Conservation (phyloP, 92 coral and sea anemone species). For the Porites cylindrica region DNA sequence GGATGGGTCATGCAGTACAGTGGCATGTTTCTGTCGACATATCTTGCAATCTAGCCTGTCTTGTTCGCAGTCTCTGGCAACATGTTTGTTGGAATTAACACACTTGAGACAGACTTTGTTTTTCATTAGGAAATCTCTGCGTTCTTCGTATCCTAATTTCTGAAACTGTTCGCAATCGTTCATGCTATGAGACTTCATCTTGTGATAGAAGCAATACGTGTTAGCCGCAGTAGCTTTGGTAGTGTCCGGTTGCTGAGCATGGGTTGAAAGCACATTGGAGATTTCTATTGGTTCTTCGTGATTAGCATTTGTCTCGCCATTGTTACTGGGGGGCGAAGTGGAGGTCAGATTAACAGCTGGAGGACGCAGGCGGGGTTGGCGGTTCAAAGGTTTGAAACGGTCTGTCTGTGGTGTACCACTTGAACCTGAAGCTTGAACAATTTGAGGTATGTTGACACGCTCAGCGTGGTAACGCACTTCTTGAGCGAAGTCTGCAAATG, state of each 20-base stretch:
- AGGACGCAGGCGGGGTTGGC: too few relatives aligned
- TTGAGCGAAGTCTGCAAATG: conserved; percentile 50
- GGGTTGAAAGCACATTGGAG: conserved; percentile 32
- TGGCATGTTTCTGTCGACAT: conserved; percentile 69
- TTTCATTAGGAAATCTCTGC: conserved; percentile 62
- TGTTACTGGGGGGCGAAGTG: too few relatives aligned
- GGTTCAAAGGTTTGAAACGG: too few relatives aligned
- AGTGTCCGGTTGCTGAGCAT: conserved; percentile 16
- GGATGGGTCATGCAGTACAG: conserved; percentile 64
- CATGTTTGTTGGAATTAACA: conserved; percentile 34
- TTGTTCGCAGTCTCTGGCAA: conserved; percentile 57
- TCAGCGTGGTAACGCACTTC: conserved; percentile 53
- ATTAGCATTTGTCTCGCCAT: too few relatives aligned
- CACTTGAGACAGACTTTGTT: too few relatives aligned
- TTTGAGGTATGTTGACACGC: conserved; percentile 66
- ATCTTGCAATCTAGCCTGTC: conserved; percentile 55
- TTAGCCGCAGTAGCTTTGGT: not conserved
- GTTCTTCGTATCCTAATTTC: conserved; percentile 47
- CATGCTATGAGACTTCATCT: conserved; percentile 37
- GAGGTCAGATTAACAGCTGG: too few relatives aligned
- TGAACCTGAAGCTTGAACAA: not conserved
- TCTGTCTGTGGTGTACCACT: too few relatives aligned
- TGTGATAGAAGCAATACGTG: conserved; percentile 63
- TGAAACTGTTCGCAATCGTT: too few relatives aligned
- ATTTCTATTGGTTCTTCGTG: too few relatives aligned